phyloP scores from a whole-genome alignment of 2,888 invertebrate genomes.

The Phyllotreta striolata region DNA sequence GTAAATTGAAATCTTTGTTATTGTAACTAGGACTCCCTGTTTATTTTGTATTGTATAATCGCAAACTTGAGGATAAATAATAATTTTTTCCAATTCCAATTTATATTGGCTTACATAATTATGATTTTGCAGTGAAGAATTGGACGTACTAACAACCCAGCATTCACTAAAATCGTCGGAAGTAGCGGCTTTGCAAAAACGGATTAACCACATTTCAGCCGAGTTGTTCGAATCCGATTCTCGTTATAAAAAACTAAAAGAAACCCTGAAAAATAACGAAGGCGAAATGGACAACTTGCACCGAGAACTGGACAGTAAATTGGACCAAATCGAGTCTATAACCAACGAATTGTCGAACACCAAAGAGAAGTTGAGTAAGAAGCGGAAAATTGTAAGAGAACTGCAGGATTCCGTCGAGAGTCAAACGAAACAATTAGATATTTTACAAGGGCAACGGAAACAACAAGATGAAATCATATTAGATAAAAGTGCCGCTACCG shows the following conservation, averaged over 20 bases:
- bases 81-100: too few relatives aligned
- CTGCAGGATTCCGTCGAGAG: slow-evolving; percentile 38
- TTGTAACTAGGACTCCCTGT: too few relatives aligned
- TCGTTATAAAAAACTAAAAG: slow-evolving; percentile 32
- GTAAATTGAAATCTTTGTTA: too few relatives aligned
- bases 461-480: slow-evolving; percentile 42
- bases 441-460: slow-evolving; percentile 49
- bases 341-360: slow-evolving; percentile 30
- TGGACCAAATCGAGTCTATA: slow-evolving; percentile 40
- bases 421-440: slow-evolving; percentile 46
- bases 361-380: slow-evolving; percentile 51
- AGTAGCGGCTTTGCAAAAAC: slow-evolving; percentile 62
- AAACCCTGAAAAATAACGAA: slow-evolving; percentile 23
- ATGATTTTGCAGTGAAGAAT: too few relatives aligned
- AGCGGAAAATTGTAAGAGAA: slow-evolving; percentile 43
- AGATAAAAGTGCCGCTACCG: slow-evolving; percentile 66
- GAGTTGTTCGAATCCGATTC: slow-evolving; percentile 12
- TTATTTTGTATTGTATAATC: too few relatives aligned
- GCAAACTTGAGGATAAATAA: too few relatives aligned
- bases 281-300: slow-evolving; percentile 32
- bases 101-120: too few relatives aligned
- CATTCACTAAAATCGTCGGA: slow-evolving; percentile 60
- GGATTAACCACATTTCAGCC: slow-evolving; percentile 22
- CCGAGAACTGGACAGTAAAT: slow-evolving; percentile 39
- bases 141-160: too few relatives aligned